Conservation (phyloP, 2,888 invertebrate genomes). For the Suillia variegata region DNA sequence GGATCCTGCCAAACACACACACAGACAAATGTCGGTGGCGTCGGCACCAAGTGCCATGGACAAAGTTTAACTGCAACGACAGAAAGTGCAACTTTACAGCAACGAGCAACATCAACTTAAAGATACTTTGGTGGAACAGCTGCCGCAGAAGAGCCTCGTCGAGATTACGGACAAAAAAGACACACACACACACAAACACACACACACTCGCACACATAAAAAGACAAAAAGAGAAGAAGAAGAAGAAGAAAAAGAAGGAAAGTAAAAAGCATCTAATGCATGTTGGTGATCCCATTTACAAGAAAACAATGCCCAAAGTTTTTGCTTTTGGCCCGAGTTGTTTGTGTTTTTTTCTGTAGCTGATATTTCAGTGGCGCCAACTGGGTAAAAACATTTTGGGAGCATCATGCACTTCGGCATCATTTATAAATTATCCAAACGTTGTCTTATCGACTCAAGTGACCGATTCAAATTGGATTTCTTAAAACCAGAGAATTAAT, state of each 20-base stretch:
- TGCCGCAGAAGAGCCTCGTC: not conserved
- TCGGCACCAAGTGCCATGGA: not conserved
- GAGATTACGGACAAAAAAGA: not conserved
- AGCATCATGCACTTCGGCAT: no score
- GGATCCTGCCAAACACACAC: not conserved
- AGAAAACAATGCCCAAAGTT: conserved; percentile 30
- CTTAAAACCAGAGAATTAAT: no score
- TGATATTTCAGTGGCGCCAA: not conserved
- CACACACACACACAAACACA: no score
- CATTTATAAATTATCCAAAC: no score
- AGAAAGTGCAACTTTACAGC: no score
- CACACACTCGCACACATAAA: no score
- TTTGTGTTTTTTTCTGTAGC: not conserved
- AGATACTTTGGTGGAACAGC: conserved; percentile 12
- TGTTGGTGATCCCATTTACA: conserved; percentile 21
- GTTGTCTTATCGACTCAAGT: no score
- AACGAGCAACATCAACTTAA: conserved; percentile 7
- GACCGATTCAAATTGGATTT: no score
- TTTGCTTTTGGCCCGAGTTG: conserved; percentile 17
- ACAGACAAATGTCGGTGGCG: not conserved
- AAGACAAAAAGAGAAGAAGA: not conserved
- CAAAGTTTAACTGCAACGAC: not conserved
- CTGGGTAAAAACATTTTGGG: no score
- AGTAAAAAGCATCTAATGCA: conserved; percentile 11
- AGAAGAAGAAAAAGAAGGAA: not conserved